Conservation (phyloP, 2,113 vertebrate species). For the Hippotragus niger region DNA sequence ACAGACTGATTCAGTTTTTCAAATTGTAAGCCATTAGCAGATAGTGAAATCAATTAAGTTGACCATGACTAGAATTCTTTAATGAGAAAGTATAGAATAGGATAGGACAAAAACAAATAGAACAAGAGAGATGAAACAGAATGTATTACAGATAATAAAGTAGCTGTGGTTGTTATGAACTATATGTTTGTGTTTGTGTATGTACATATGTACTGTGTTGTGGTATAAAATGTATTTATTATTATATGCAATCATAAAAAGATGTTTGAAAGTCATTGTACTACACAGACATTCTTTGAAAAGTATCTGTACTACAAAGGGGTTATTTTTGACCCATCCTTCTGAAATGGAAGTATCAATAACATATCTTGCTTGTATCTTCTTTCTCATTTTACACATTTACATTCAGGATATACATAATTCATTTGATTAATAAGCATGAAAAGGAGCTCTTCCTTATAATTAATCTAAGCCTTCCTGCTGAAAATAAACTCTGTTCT, state of each 20-base stretch:
- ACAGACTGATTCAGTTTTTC: neutral
- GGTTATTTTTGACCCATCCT: neutral
- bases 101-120: neutral
- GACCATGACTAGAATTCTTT: neutral
- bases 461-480: neutral
- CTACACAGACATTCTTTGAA: neutral
- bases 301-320: neutral
- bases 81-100: neutral
- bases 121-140: neutral
- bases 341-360: neutral
- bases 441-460: neutral
- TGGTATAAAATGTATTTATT: neutral
- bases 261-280: neutral
- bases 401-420: neutral
- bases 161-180: neutral
- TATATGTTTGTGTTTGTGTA: neutral
- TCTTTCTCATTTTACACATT: neutral
- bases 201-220: neutral
- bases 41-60: neutral
- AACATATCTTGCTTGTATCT: neutral
- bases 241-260: neutral
- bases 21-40: neutral
- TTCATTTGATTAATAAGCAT: neutral
- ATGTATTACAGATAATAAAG: neutral
- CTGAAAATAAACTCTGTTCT: neutral